Evolutionary conservation across 1,140 invertebrate genomes (phyloP).

Genomic region (Drosophila orena): DNA sequence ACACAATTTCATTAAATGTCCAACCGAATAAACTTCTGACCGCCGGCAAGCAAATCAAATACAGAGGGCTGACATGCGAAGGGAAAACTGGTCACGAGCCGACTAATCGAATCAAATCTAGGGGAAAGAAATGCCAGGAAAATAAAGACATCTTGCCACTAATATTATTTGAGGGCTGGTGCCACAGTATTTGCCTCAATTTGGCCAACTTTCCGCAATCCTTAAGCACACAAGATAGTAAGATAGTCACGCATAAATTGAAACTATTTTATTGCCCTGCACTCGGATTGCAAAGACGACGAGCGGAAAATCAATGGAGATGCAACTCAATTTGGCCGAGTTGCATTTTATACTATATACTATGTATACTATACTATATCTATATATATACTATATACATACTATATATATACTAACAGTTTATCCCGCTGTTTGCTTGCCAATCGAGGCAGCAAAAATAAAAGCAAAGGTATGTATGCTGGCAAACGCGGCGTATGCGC

Average conservation of each 20-base stretch:
- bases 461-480: constrained; percentile 8
- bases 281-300: constrained; percentile 53
- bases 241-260: constrained; percentile 28
- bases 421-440: constrained; percentile 37
- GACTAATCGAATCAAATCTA: constrained; percentile 44
- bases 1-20: constrained; percentile 23
- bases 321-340: constrained; percentile 42
- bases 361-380: neutral
- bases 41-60: constrained; percentile 27
- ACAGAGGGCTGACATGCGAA: neutral
- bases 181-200: constrained; percentile 10
- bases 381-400: too few species aligned
- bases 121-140: constrained; percentile 19
- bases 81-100: constrained; percentile 26
- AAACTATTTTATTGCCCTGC: constrained; percentile 49
- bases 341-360: constrained; percentile 35
- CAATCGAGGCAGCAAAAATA: constrained; percentile 26
- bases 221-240: neutral
- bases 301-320: constrained; percentile 13
- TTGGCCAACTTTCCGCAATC: neutral
- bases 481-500: constrained; percentile 39
- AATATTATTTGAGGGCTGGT: constrained; percentile 30
- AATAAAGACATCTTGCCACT: constrained; percentile 30
- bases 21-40: constrained; percentile 16
- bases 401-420: constrained; percentile 2